Evolutionary conservation across 2,888 invertebrate species (phyloP).

Genomic region (Serripes groenlandicus): DNA sequence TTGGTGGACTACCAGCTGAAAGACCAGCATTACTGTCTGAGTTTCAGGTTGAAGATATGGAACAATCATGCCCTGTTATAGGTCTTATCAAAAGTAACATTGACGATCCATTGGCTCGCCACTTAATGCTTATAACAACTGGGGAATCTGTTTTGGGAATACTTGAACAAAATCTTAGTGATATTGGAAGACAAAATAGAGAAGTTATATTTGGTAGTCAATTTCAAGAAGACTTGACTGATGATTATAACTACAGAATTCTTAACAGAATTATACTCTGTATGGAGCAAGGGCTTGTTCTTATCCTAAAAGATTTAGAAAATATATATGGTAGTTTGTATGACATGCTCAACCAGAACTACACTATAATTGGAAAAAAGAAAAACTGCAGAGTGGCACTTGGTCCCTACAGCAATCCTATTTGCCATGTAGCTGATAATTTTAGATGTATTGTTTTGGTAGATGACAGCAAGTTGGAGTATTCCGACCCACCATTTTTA

Average conservation of each 20-base stretch:
- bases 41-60: slow-evolving; percentile 32
- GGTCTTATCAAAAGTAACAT: slow-evolving; percentile 71
- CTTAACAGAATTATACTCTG: slow-evolving; percentile 75
- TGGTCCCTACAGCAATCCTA: slow-evolving; percentile 75
- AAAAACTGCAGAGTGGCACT: slow-evolving; percentile 74
- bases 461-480: slow-evolving; percentile 67
- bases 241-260: slow-evolving; percentile 75
- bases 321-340: slow-evolving; percentile 75
- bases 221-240: slow-evolving; percentile 76
- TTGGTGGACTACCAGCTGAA: slow-evolving; percentile 72
- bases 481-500: slow-evolving; percentile 77
- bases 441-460: slow-evolving; percentile 77
- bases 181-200: slow-evolving; percentile 48
- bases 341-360: slow-evolving; percentile 79
- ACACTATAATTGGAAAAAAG: slow-evolving; percentile 71
- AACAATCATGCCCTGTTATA: slow-evolving; percentile 27
- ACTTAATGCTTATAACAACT: slow-evolving; percentile 70
- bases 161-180: slow-evolving; percentile 60
- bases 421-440: slow-evolving; percentile 73
- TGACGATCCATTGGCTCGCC: slow-evolving; percentile 63
- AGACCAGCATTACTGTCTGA: slow-evolving; percentile 39
- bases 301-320: slow-evolving; percentile 75
- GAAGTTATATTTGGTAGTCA: slow-evolving; percentile 75
- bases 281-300: slow-evolving; percentile 75
- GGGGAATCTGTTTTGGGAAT: slow-evolving; percentile 71